These are phyloP conservation scores for Phrynosoma platyrhinos DNA, from an alignment of 2,113 vertebrate species.

Conservation along the genomic window DNA sequence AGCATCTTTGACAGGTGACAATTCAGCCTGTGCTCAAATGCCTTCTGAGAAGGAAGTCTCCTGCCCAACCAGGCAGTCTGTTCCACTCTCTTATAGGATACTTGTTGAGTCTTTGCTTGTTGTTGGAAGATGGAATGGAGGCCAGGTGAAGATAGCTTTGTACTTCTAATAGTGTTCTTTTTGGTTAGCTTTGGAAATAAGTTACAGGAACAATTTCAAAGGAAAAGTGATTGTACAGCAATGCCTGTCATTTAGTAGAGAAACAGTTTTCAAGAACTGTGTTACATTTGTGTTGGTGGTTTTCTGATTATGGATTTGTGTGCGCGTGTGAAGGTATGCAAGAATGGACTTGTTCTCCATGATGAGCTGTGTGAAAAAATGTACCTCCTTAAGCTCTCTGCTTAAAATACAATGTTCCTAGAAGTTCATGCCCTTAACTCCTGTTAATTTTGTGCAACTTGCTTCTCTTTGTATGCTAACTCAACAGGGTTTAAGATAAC, in stretches of 20 bases:
- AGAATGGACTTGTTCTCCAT: slow-evolving; percentile 43
- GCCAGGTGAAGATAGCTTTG: not conserved
- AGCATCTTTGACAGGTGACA: not conserved
- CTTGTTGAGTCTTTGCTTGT: not conserved
- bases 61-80: not conserved
- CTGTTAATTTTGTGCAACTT: slow-evolving; percentile 19
- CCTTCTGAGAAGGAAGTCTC: not conserved
- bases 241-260: not conserved
- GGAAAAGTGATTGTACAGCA: not conserved
- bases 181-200: not conserved
- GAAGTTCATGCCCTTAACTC: slow-evolving; percentile 8
- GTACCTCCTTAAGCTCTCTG: fast-evolving
- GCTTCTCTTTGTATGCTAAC: not conserved
- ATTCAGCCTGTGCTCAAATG: too few relatives aligned
- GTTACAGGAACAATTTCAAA: not conserved
- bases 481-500: not conserved
- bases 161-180: not conserved
- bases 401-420: not conserved
- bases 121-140: not conserved
- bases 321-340: slow-evolving; percentile 11
- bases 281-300: not conserved
- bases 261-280: not conserved
- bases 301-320: slow-evolving; percentile 16
- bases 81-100: not conserved
- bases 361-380: not conserved